Evolutionary conservation across 2,797 vertebrate species (phyloP).

Genomic region (Astyanax mexicanus): DNA sequence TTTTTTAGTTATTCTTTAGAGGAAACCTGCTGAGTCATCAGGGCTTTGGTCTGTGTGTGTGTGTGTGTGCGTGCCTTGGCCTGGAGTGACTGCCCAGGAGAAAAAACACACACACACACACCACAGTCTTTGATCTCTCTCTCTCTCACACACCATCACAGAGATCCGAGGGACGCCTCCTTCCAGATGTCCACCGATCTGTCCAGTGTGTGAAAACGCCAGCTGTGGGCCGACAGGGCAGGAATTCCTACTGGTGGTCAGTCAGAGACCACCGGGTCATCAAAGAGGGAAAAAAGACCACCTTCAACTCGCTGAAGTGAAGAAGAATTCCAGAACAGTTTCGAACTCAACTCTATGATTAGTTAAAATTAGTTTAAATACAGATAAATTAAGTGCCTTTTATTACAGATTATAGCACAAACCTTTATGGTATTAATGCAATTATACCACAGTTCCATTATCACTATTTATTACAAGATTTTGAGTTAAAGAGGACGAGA

Average conservation of each 20-base stretch:
- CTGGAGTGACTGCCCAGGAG: not conserved
- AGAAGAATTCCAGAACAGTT: too few relatives aligned
- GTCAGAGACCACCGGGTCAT: not conserved
- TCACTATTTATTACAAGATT: too few relatives aligned
- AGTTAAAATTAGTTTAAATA: too few relatives aligned
- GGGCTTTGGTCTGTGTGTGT: not conserved
- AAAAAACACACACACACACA: not conserved
- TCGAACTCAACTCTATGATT: too few relatives aligned
- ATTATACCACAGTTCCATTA: too few relatives aligned
- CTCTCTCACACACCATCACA: not conserved
- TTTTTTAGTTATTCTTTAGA: too few relatives aligned
- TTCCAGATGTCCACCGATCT: not conserved
- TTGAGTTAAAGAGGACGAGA: too few relatives aligned
- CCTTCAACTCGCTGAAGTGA: not conserved
- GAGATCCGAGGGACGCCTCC: not conserved
- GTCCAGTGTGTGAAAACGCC: not conserved
- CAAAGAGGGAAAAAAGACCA: not conserved
- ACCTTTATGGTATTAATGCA: too few relatives aligned
- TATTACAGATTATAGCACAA: too few relatives aligned
- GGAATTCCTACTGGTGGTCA: not conserved
- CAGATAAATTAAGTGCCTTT: too few relatives aligned
- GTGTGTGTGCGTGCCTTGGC: too few relatives aligned
- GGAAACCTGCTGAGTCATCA: too few relatives aligned
- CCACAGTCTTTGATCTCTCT: not conserved
- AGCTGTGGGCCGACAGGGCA: not conserved